These are phyloP conservation scores for Silurus asotus DNA, from an alignment of 2,113 vertebrate genomes.

Conservation along the genomic window DNA sequence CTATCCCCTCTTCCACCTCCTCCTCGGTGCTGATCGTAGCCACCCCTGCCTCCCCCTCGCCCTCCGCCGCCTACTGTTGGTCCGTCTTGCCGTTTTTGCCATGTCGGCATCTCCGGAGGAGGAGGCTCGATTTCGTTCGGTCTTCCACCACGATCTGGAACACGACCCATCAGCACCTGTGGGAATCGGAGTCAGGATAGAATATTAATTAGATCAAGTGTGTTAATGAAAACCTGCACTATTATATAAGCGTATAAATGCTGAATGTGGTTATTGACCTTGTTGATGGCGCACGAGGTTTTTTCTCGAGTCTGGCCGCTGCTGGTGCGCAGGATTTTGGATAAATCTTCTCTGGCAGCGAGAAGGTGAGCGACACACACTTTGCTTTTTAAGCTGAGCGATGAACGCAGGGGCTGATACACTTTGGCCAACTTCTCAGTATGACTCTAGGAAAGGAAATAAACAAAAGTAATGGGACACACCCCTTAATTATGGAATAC, in stretches of 20 bases:
- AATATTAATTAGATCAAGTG: too few relatives aligned
- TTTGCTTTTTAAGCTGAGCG: slow-evolving; percentile 77
- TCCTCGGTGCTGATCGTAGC: slow-evolving; percentile 72
- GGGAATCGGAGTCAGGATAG: not conserved
- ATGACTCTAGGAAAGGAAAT: slow-evolving; percentile 74
- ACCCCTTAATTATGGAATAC: too few relatives aligned
- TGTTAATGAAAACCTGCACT: too few relatives aligned
- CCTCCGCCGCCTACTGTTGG: slow-evolving; percentile 78
- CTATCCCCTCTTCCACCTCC: slow-evolving; percentile 76
- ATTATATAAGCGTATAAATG: not conserved
- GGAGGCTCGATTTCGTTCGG: slow-evolving; percentile 96
- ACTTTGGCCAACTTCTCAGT: slow-evolving; percentile 88
- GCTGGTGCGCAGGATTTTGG: slow-evolving; percentile 93
- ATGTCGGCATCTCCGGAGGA: slow-evolving; percentile 96
- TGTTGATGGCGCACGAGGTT: slow-evolving; percentile 94
- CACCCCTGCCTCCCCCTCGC: slow-evolving; percentile 82
- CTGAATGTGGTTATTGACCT: slow-evolving; percentile 70
- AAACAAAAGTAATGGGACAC: not conserved
- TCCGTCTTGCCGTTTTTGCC: slow-evolving; percentile 95
- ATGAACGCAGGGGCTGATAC: slow-evolving; percentile 87
- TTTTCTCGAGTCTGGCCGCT: slow-evolving; percentile 90
- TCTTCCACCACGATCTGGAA: slow-evolving; percentile 94
- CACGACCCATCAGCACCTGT: slow-evolving; percentile 94
- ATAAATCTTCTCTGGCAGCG: slow-evolving; percentile 91
- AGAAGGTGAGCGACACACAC: slow-evolving; percentile 87